phyloP scores from a whole-genome alignment of 92 coral and sea anemone genomes.

The Porites divaricata region DNA sequence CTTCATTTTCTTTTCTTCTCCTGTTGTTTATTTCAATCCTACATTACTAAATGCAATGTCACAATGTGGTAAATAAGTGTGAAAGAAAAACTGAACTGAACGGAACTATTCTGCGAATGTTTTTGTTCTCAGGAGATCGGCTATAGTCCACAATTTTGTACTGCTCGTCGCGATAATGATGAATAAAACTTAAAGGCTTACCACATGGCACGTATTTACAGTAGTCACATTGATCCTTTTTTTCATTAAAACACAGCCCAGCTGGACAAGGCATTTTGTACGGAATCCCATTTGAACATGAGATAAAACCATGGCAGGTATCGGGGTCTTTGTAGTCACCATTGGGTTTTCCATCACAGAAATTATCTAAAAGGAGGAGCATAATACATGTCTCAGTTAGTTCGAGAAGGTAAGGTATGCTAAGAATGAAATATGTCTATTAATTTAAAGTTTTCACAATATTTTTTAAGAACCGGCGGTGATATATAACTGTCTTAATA shows the following conservation, averaged over 20 bases:
- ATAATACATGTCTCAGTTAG: background rate
- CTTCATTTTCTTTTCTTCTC: too few species aligned
- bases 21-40: too few species aligned
- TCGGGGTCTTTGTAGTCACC: slow-evolving; percentile 58
- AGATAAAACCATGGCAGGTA: slow-evolving; percentile 51
- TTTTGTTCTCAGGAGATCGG: too few species aligned
- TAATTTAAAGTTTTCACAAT: too few species aligned
- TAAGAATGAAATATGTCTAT: background rate
- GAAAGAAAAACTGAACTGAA: too few species aligned
- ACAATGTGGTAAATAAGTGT: too few species aligned
- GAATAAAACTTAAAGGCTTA: background rate
- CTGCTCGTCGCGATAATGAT: background rate
- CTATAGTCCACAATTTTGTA: too few species aligned
- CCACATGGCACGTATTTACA: background rate
- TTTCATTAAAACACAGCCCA: slow-evolving; percentile 31
- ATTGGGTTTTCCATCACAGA: slow-evolving; percentile 15
- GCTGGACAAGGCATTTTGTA: slow-evolving; percentile 41
- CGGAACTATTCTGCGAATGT: too few species aligned
- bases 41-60: too few species aligned
- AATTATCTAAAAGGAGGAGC: background rate
- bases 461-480: too few species aligned
- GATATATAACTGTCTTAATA: too few species aligned
- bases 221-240: background rate
- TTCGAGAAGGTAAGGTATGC: background rate
- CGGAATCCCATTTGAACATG: slow-evolving; percentile 45